These are phyloP conservation scores for Caenorhabditis inopinata DNA, from an alignment of 1,140 invertebrate genomes.

Conservation along the genomic window DNA sequence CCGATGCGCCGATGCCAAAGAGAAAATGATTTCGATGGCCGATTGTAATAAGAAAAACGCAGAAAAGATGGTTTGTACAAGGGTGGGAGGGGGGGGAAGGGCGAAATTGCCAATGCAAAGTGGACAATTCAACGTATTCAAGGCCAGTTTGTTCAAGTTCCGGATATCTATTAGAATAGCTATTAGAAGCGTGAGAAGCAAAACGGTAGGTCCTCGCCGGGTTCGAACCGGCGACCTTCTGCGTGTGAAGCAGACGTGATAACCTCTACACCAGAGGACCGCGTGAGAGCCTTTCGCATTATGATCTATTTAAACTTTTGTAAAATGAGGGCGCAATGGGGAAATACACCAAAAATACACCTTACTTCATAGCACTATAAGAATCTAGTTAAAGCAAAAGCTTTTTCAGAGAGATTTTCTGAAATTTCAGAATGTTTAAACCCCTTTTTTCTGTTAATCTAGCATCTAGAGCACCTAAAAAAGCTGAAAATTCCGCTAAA, in stretches of 20 bases:
- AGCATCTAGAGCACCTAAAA: too few relatives aligned
- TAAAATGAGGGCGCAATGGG: not conserved
- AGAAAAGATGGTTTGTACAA: too few relatives aligned
- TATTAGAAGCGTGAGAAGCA: too few relatives aligned
- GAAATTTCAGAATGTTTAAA: too few relatives aligned
- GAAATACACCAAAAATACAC: too few relatives aligned
- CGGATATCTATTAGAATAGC: too few relatives aligned
- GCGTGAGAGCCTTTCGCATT: not conserved
- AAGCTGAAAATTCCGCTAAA: too few relatives aligned
- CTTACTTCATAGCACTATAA: too few relatives aligned
- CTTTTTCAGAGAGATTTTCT: too few relatives aligned
- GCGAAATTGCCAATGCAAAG: not conserved
- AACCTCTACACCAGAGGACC: slow-evolving; percentile 53
- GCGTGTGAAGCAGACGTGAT: slow-evolving; percentile 55
- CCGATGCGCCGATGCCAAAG: not conserved
- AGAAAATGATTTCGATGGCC: not conserved
- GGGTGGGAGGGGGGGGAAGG: not conserved
- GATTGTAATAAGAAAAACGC: not conserved
- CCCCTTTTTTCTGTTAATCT: too few relatives aligned
- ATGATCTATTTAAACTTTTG: not conserved
- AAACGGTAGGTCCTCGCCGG: slow-evolving; percentile 52
- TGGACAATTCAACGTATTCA: not conserved
- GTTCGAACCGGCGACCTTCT: slow-evolving; percentile 56
- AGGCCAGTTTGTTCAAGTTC: not conserved
- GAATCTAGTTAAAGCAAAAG: too few relatives aligned